Base-by-base conservation (phyloP, 2,888 invertebrate genomes). In the Morpho helenor region DNA sequence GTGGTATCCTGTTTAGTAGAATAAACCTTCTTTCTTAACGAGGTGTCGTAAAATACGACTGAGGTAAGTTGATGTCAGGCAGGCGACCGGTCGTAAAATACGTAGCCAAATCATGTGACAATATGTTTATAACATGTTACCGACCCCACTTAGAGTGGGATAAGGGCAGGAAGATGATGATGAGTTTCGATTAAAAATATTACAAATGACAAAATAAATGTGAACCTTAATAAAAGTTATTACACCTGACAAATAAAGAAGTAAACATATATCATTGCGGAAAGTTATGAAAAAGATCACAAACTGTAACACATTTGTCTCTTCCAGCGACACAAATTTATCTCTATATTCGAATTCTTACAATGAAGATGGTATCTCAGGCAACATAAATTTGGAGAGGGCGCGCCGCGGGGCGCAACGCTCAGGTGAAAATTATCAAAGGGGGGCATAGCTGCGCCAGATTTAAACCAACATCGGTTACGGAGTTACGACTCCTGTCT, bases 391-490 rank as follows among this genome's bases (percentile, higher is more conserved):
- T 89, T 82, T 75, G 73, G 67, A 55, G 73, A 73, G 75, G 76
- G 73, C 72, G 66, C 68, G 64, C 69, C 64, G 65, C 66, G 68
- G 68, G 71, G 71, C 73, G 68, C 67, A 62, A 59, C 66, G 65
- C 75, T 71, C 89, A 90, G 89, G 89, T 90, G 89, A 88, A 84
- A 89, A 90, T 90, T 87, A 87, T 87, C 86, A 84, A 75, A 79
- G 84, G 84, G 85, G 66, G 65, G 65, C 49, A 49, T 49, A 40
- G 50, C 52, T 53, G 57, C 16, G 61, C 72, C 84, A 80, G 84
- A 85, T 84, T 83, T 82, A 79, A 87, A 84, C 81, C 84, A 85
- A 87, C 87, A 86, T 80, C 68, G 73, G 70, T 70, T 68, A 59
- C 69, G 72, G 66, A 70, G 66, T 67, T 67, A 68, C 63, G 61